Evolutionary conservation across 1,140 invertebrate species (phyloP), one percentile per base, ranked within the genome.

Genomic region (Meloidogyne hapla): DNA sequence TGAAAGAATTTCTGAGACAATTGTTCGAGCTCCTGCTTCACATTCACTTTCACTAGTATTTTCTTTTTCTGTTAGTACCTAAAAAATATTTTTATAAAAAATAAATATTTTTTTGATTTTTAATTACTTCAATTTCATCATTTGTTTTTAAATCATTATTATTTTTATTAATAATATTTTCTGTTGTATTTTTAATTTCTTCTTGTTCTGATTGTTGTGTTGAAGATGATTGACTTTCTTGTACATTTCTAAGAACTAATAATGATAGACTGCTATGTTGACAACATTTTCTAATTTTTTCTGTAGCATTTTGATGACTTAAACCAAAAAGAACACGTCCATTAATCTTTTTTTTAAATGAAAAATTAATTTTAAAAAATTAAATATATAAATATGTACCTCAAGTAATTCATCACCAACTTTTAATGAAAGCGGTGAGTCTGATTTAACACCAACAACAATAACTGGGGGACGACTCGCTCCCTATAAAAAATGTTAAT

Each of bases 401-500:
- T 98, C 95, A 13, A 98, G 89, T 79, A 99, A 92, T 88, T 98
- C 95, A 87, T 99, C 96, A 0, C 95, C 96, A 38, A 96, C 91
- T 84, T 92, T 90, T 2, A 99, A 91, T 9, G 92, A 89, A 91
- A 45, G 94, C 92, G 0, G 91, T 25, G 95, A 94, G 1, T 92
- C 92, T 0, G 94, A 93, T 88, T 97, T 92, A 21, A 99, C 90
- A 9, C 94, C 96, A 82, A 94, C 95, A 42, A 99, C 91, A 88
- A 96, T 97, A 62, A 96, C 94, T 4, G 75, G 66, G 21, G 23
- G 48, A 45, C 28, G 72, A 84, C 92, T 21, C 15, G 28, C 26
- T 92, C 89, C 98, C 94, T 40, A 23, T 28, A 33, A 33, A 33
- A 72, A n/a, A n/a, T n/a, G n/a, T n/a, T n/a, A n/a, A n/a, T n/a